Evolutionary conservation across 2,888 invertebrate genomes (phyloP).

Genomic region (Drosophila suboccidentalis): DNA sequence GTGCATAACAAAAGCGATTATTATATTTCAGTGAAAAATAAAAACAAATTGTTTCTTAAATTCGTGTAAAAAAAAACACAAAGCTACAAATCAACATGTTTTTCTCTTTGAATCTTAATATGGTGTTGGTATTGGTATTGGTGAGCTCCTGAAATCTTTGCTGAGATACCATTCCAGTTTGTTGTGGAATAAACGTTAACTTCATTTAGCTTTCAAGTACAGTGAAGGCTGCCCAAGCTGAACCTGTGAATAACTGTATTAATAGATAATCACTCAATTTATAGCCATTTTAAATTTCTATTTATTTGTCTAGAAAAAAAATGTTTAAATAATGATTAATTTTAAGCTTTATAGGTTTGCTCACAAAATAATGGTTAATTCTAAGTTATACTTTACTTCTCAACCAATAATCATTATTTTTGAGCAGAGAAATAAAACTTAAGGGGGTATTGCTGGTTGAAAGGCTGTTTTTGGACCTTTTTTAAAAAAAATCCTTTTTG

Average conservation of each 20-base stretch:
- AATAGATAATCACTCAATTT: not conserved
- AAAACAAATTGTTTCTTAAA: conserved; percentile 81
- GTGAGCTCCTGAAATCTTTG: conserved; percentile 10
- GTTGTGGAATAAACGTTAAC: conserved; percentile 1
- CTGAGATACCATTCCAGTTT: conserved; percentile 10
- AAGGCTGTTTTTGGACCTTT: too few relatives aligned
- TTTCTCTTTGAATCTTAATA: not conserved
- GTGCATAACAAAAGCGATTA: conserved; percentile 75
- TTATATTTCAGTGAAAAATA: conserved; percentile 82
- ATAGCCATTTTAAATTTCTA: not conserved
- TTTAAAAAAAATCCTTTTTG: too few relatives aligned
- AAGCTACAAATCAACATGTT: conserved; percentile 55
- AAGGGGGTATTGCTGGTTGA: too few relatives aligned
- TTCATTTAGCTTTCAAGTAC: conserved; percentile 1
- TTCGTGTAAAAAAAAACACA: conserved; percentile 81
- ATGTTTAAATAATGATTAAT: too few relatives aligned
- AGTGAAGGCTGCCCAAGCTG: not conserved
- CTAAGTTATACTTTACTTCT: too few relatives aligned
- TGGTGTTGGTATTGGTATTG: conserved; percentile 2
- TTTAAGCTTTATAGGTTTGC: too few relatives aligned
- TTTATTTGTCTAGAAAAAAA: too few relatives aligned
- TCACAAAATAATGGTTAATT: too few relatives aligned
- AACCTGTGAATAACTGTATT: not conserved
- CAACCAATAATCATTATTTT: too few relatives aligned
- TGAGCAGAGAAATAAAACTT: too few relatives aligned